Evolutionary conservation across 2,888 invertebrate species (phyloP), one percentile per base, ranked within the genome.

Genomic region (Meiosimyza platycephala): DNA sequence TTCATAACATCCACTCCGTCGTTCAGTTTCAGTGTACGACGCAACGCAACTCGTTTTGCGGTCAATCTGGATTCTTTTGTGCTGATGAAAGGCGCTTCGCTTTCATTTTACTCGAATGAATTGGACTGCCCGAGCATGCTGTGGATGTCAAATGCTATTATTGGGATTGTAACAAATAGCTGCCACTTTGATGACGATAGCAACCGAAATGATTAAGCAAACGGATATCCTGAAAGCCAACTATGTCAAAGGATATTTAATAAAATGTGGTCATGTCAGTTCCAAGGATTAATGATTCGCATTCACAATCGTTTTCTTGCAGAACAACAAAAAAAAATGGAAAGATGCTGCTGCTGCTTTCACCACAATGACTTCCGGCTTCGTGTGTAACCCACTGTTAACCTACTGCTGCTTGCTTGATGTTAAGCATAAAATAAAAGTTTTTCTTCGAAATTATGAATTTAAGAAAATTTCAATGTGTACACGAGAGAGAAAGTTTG

Each of bases 1-100:
- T 60, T 28, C 22, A 28, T 22, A 28, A 1, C 15, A 22, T 28
- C 16, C n/a, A 13, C 15, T 13, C 33, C 13, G 33, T 0, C 33
- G 40, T 16, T 40, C 16, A 22, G 22, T 40, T 12, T 15, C 47
- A 9, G 18, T 16, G 4, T 4, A 18, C 13, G 16, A 40, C n/a
- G 22, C 22, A 16, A 64, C 63, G 64, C 15, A 48, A 51, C 18
- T 47, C 22, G 16, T 6, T 3, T 22, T 70, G 47, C 50, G 57
- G 63, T 63, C 63, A 70, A 60, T 51, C 69, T 50, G 70, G 33
- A 70, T 54, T 33, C 62, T 70, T 67, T 70, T 70, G 55, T 70
- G 62, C 22, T 52, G 40, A 51, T 47, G 70, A 54, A 47, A 33
- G 28, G 13, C 15, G 18, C 18, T 33, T 40, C 5, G 52, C 48